Conservation (phyloP, 30 jellyfish, hydroid and myxozoan genomes). For the Aurelia aurita complex sp. Pacific region DNA sequence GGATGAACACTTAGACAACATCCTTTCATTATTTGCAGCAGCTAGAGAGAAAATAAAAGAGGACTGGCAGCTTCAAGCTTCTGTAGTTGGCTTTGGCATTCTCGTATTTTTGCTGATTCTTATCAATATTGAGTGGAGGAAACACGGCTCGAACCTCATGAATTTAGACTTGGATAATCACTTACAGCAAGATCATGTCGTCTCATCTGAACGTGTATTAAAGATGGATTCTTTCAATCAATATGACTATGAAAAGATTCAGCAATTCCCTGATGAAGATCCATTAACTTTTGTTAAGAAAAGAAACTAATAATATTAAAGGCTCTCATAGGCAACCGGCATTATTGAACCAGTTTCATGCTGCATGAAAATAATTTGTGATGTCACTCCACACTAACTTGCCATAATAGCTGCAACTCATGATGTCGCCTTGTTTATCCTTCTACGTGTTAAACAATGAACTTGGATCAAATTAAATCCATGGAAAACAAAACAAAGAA, state of each 20-base stretch:
- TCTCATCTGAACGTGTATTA: conserved; percentile 20
- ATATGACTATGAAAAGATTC: conserved; percentile 22
- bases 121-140: conserved; percentile 48
- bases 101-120: conserved; percentile 15
- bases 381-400: too few species aligned
- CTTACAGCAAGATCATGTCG: background rate
- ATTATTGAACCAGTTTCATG: too few species aligned
- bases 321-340: too few species aligned
- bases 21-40: background rate
- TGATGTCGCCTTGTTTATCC: too few species aligned
- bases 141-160: conserved; percentile 43
- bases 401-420: too few species aligned
- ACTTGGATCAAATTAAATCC: too few species aligned
- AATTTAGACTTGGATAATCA: conserved; percentile 1
- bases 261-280: conserved; percentile 62
- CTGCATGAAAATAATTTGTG: too few species aligned
- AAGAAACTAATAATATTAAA: background rate
- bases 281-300: conserved; percentile 67
- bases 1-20: too few species aligned
- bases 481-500: too few species aligned
- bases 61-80: conserved; percentile 72
- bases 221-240: conserved; percentile 9
- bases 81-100: conserved; percentile 20
- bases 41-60: background rate
- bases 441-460: too few species aligned